A percentile compares a stretch with the other conserved stretches of the same genome.
These are phyloP conservation scores for Scolanthus callimorphus DNA, from an alignment of 92 coral and sea anemone species.

Conservation along the genomic window DNA sequence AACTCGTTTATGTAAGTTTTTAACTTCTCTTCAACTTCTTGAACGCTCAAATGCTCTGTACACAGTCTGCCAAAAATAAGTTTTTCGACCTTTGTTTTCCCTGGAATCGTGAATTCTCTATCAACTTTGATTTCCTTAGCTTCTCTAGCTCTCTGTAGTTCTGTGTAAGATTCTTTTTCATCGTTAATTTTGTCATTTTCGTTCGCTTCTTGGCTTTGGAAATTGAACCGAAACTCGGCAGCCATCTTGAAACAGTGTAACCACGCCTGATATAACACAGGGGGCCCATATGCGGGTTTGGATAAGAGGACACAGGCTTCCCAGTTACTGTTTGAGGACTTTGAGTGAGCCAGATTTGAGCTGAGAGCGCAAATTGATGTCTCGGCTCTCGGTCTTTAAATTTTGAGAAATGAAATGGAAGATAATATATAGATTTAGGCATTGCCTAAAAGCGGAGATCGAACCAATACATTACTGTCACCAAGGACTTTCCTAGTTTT, in stretches of 20 bases:
- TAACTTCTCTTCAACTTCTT: constrained; percentile 42
- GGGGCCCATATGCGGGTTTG: too few relatives aligned
- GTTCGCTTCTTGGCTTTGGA: background rate
- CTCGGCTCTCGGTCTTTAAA: too few relatives aligned
- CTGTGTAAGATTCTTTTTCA: background rate
- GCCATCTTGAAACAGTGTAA: background rate
- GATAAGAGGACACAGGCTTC: too few relatives aligned
- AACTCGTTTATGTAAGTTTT: constrained; percentile 15
- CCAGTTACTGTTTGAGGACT: too few relatives aligned
- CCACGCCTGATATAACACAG: background rate
- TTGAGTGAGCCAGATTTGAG: too few relatives aligned
- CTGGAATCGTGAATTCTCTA: background rate
- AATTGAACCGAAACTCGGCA: background rate
- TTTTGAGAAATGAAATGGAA: too few relatives aligned
- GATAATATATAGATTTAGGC: too few relatives aligned
- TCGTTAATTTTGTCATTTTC: background rate
- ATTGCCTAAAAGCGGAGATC: too few relatives aligned
- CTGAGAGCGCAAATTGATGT: too few relatives aligned
- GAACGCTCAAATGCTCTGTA: constrained; percentile 10
- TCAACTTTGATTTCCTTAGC: background rate
- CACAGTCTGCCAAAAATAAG: background rate
- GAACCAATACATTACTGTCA: too few relatives aligned
- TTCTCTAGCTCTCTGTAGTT: too few relatives aligned
- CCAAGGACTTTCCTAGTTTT: too few relatives aligned
- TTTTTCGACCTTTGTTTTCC: background rate